A percentile compares a stretch with the other conserved stretches of the same genome.
Conservation (phyloP, 2,797 vertebrate species). For the Lepidocolaptes lacrymiger region DNA sequence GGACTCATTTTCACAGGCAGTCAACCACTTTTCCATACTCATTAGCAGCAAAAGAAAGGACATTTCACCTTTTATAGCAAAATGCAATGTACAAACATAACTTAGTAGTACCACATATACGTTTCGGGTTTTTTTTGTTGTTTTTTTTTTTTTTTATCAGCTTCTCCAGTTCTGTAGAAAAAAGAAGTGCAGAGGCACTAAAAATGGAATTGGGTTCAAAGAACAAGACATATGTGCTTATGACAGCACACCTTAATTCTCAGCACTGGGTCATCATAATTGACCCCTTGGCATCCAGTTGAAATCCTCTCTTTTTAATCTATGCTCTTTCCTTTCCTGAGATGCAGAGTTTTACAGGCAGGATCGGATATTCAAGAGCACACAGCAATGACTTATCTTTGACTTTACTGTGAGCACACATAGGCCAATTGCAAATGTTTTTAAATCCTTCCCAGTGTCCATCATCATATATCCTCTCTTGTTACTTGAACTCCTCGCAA, state of each 20-base stretch:
- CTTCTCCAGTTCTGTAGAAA: background rate
- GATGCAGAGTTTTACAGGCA: background rate
- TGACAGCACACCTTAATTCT: background rate
- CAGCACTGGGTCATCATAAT: background rate
- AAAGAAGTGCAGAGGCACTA: background rate
- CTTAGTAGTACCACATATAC: background rate
- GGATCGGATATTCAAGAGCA: constrained; percentile 2
- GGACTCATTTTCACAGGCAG: background rate
- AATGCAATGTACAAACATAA: background rate
- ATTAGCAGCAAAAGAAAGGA: background rate
- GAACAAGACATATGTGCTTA: background rate
- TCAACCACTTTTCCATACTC: background rate
- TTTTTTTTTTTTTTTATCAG: background rate
- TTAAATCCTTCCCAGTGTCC: background rate
- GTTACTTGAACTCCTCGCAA: background rate
- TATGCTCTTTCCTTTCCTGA: background rate
- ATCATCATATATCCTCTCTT: background rate
- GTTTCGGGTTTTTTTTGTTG: background rate
- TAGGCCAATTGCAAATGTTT: background rate
- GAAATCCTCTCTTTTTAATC: constrained; percentile 41
- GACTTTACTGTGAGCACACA: background rate
- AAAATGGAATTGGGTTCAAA: constrained; percentile 12
- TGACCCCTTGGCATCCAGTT: background rate
- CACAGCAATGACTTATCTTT: background rate
- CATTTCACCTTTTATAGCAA: background rate